A percentile compares a stretch with the other conserved stretches of the same genome.
Conservation (phyloP, 2,113 vertebrate genomes). For the Elephas maximus region DNA sequence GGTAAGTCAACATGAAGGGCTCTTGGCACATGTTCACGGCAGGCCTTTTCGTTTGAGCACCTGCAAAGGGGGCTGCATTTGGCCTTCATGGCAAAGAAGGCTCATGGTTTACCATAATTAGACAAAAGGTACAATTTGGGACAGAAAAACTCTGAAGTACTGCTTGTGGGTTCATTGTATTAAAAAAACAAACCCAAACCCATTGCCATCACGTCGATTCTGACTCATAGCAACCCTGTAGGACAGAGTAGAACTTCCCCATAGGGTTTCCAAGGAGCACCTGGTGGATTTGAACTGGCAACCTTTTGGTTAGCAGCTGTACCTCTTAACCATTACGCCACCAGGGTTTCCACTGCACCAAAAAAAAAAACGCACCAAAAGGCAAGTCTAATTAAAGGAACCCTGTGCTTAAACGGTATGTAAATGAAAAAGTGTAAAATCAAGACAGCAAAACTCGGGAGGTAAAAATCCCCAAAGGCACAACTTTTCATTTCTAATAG, state of each 20-base stretch:
- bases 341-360: too few species aligned
- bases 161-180: neutral
- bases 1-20: neutral
- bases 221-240: too few species aligned
- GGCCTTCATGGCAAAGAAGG: neutral
- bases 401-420: neutral
- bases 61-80: neutral
- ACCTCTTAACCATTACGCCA: too few species aligned
- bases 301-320: too few species aligned
- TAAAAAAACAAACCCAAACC: neutral
- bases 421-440: slow-evolving; percentile 19
- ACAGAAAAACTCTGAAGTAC: neutral
- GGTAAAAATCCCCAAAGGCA: neutral
- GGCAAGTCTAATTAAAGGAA: neutral
- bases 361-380: neutral
- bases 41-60: neutral
- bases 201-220: too few species aligned
- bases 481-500: slow-evolving; percentile 1
- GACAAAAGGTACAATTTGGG: neutral
- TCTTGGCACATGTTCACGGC: neutral
- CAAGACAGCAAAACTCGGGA: neutral
- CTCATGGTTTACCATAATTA: neutral
- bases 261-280: too few species aligned
- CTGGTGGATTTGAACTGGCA: too few species aligned
- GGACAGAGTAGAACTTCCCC: too few species aligned